Evolutionary conservation across 2,797 vertebrate species (phyloP).

Genomic region (Furcifer pardalis): DNA sequence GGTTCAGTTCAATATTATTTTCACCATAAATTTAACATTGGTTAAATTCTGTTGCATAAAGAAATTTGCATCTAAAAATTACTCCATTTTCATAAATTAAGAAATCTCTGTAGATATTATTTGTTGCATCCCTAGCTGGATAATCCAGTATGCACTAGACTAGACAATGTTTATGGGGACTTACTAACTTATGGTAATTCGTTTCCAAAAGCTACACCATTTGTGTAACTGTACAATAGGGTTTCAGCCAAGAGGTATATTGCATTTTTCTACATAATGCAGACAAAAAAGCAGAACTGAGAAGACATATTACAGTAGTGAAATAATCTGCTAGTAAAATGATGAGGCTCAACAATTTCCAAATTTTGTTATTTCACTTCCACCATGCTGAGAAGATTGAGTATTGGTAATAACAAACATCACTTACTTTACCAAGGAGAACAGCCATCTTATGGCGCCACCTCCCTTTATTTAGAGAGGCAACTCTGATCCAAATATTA

Average conservation of each 20-base stretch:
- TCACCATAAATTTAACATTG: neutral
- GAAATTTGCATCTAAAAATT: no score
- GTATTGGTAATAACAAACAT: constrained; percentile 45
- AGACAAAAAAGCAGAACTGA: constrained; percentile 35
- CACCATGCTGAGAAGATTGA: constrained; percentile 37
- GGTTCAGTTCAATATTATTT: neutral
- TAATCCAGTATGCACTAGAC: no score
- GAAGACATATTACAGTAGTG: constrained; percentile 41
- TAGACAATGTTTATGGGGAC: no score
- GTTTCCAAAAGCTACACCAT: no score
- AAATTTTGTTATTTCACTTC: constrained; percentile 5
- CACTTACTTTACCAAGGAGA: constrained; percentile 94
- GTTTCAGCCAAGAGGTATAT: no score
- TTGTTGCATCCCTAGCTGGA: no score
- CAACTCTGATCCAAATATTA: constrained; percentile 98
- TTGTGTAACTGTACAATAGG: no score
- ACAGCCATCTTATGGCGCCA: constrained; percentile 99
- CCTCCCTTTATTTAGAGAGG: constrained; percentile 96
- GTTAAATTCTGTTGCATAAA: neutral
- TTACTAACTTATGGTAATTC: no score
- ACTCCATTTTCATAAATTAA: no score
- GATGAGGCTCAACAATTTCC: constrained; percentile 39
- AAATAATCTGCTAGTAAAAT: neutral
- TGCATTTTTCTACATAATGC: neutral
- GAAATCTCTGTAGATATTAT: no score